Evolutionary conservation across 2,113 vertebrate species (phyloP), one percentile per base, ranked within the genome.

Genomic region (Anolis carolinensis): DNA sequence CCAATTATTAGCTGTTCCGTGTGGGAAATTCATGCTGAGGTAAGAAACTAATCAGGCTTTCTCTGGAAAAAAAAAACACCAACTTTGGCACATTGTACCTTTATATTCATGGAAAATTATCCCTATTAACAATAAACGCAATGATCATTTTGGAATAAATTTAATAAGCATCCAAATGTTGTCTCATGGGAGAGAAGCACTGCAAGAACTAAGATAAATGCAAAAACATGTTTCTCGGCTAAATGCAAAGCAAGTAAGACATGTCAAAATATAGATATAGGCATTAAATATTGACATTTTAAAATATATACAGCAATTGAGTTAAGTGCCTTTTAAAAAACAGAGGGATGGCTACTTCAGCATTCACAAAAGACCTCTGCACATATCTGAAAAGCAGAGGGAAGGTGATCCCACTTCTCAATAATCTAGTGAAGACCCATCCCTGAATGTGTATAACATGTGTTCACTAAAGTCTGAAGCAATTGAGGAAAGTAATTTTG

Each of bases 261-360:
- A 68, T 68, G 83, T 84, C 87, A 0, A 52, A 82, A 79, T 72
- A 80, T 77, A 84, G 34, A 62, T 27, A 30, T 11, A 39, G 3
- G 55, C 63, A 44, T 8, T 25, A 23, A 25, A 27, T 23, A 65
- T 23, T 25, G 63, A 18, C 63, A 27, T 65, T 25, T 65, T 82
- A 86, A 91, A 91, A 92, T 91, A 90, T 92, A 90, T 89, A 88
- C 67, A 59, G 78, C 79, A 90, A 92, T 92, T 95, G 92, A 95
- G 82, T 36, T 92, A 85, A 88, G 92, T 86, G 39, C 88, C 82
- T 92, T 73, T 88, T 85, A 91, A 67, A 87, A 93, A 93, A 85
- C 87, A 91, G 81, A 85, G 71, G n/a, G 88, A 88, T 90, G 91
- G 80, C 55, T 59, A 59, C 13, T 59, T 59, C 55, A 59, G 55